These are phyloP conservation scores for Holcopasites calliopsidis DNA, from an alignment of 1,140 invertebrate genomes.

Conservation along the genomic window DNA sequence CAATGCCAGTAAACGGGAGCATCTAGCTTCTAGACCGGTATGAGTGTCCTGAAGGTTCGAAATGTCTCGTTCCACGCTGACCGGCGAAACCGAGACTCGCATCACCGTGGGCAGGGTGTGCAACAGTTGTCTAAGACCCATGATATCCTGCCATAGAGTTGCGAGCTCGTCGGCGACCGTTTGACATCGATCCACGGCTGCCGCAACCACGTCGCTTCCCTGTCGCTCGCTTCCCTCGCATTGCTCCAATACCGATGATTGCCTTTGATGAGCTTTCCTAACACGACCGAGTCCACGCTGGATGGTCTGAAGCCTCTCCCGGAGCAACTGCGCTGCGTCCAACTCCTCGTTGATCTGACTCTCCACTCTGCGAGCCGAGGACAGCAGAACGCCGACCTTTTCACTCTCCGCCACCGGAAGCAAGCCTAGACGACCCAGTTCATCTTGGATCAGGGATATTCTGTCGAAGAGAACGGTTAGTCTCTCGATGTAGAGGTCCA, in stretches of 20 bases:
- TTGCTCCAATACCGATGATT: constrained; percentile 83
- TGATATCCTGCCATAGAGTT: constrained; percentile 87
- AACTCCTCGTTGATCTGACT: constrained; percentile 87
- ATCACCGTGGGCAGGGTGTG: constrained; percentile 87
- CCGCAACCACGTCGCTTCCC: constrained; percentile 86
- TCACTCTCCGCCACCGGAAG: constrained; percentile 87
- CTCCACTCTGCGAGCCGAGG: constrained; percentile 85
- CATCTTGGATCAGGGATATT: constrained; percentile 88
- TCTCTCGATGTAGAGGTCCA: constrained; percentile 88
- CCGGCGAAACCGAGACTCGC: constrained; percentile 86
- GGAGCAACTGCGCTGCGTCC: constrained; percentile 84
- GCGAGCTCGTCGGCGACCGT: constrained; percentile 83
- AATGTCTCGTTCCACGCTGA: constrained; percentile 86
- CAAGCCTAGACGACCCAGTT: constrained; percentile 86
- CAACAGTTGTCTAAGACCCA: constrained; percentile 85
- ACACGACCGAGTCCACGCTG: constrained; percentile 84
- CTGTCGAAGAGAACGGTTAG: constrained; percentile 87
- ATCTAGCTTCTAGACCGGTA: constrained; percentile 84
- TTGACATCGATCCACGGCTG: constrained; percentile 85
- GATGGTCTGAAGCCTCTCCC: constrained; percentile 85
- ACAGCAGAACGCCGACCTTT: constrained; percentile 85
- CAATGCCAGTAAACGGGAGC: constrained; percentile 83
- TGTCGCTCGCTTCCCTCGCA: constrained; percentile 86
- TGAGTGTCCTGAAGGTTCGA: constrained; percentile 87
- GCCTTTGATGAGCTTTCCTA: constrained; percentile 83